phyloP scores from a whole-genome alignment of 1,140 invertebrate species.

The Penaeus indicus region DNA sequence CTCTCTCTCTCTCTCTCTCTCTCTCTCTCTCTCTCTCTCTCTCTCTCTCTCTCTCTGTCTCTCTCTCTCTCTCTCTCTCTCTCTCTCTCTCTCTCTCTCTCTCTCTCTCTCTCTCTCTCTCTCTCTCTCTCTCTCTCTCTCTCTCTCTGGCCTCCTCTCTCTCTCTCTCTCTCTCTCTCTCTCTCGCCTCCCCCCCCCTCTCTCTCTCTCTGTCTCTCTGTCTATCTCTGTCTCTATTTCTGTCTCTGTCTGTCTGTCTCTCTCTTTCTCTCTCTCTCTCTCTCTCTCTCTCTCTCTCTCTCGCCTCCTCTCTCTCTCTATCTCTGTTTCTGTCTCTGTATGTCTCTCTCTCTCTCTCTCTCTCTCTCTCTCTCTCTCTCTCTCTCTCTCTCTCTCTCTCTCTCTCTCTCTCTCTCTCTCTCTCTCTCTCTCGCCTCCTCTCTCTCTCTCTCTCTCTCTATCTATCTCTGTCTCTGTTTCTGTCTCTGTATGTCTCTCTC shows the following conservation, averaged over 20 bases:
- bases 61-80: not conserved
- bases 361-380: no score
- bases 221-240: no score
- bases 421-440: not conserved
- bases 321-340: no score
- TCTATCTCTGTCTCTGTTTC: not conserved
- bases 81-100: not conserved
- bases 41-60: not conserved
- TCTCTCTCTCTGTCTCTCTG: not conserved
- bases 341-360: no score
- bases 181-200: no score
- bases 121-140: not conserved
- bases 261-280: not conserved
- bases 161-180: no score
- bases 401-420: no score
- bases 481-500: not conserved
- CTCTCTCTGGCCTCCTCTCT: no score
- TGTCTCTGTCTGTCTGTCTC: no score
- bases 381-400: no score
- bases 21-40: no score
- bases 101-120: not conserved
- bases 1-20: no score
- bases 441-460: not conserved
- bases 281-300: not conserved
- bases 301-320: not conserved